These are phyloP conservation scores for Drosophila birchii DNA, from an alignment of 2,888 invertebrate species.

Conservation along the genomic window DNA sequence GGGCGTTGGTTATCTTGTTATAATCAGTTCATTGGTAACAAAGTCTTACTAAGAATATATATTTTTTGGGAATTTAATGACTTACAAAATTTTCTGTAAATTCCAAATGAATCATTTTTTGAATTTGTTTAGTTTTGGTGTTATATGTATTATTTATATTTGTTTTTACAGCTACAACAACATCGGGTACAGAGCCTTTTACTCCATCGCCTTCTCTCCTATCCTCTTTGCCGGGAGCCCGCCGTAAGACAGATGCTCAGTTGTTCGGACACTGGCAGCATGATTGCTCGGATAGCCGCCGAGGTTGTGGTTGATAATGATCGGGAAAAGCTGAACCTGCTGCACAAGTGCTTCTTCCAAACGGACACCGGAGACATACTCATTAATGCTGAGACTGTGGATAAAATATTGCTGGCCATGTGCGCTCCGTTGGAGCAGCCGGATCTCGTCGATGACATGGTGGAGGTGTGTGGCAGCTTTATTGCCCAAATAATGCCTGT, in stretches of 20 bases:
- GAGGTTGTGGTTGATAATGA: conserved; percentile 73
- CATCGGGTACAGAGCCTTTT: conserved; percentile 77
- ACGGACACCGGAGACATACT: conserved; percentile 83
- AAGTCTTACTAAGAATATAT: neutral
- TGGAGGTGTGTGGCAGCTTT: conserved; percentile 86
- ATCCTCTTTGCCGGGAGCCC: conserved; percentile 83
- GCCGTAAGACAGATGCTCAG: conserved; percentile 79
- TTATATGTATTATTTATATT: too few species aligned
- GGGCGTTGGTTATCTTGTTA: neutral
- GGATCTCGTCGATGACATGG: conserved; percentile 68
- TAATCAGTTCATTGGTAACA: neutral
- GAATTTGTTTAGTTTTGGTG: neutral
- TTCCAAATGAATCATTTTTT: neutral
- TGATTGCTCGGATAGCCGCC: conserved; percentile 77
- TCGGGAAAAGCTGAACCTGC: conserved; percentile 80
- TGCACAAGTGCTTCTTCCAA: conserved; percentile 85
- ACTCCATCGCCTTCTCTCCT: conserved; percentile 82
- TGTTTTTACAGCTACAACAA: conserved; percentile 64
- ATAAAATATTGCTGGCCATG: conserved; percentile 80
- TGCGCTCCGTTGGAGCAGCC: conserved; percentile 70
- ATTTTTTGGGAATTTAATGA: neutral
- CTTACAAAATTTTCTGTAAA: neutral
- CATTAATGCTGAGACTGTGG: conserved; percentile 80
- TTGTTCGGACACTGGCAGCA: conserved; percentile 67
- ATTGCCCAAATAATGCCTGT: conserved; percentile 86